Evolutionary conservation across 2,888 invertebrate species (phyloP).

Genomic region (Netelia fuscicornis): DNA sequence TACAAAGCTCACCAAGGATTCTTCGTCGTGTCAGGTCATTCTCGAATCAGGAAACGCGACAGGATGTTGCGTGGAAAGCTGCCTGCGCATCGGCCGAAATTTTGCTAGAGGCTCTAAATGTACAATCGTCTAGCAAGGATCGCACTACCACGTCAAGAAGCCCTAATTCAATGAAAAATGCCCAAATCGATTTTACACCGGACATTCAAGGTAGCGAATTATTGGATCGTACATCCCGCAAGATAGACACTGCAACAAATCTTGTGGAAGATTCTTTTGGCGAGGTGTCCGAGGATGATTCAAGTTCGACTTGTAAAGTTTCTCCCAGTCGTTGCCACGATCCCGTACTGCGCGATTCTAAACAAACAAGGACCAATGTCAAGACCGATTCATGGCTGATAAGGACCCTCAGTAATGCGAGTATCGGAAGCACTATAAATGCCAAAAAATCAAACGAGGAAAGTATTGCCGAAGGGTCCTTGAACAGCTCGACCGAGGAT

Average conservation of each 20-base stretch:
- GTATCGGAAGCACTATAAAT: constrained; percentile 65
- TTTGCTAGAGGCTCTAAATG: constrained; percentile 78
- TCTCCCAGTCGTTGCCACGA: constrained; percentile 66
- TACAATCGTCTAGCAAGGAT: constrained; percentile 68
- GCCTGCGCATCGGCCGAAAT: constrained; percentile 82
- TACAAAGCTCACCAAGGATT: constrained; percentile 72
- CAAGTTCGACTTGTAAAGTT: constrained; percentile 71
- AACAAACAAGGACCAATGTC: constrained; percentile 74
- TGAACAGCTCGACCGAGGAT: constrained; percentile 72
- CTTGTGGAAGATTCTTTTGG: constrained; percentile 18
- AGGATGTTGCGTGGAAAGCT: constrained; percentile 80
- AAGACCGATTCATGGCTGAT: constrained; percentile 82
- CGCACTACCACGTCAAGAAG: constrained; percentile 4
- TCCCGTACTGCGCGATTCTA: constrained; percentile 63
- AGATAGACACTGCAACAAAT: constrained; percentile 2
- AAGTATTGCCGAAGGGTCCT: constrained; percentile 63
- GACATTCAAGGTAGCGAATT: constrained; percentile 13
- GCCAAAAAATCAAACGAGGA: constrained; percentile 64
- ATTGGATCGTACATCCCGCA: not conserved
- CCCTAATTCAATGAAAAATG: constrained; percentile 15
- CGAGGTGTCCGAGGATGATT: constrained; percentile 78
- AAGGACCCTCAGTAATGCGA: constrained; percentile 79
- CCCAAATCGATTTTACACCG: not conserved
- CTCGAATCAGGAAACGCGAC: constrained; percentile 64
- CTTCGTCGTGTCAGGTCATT: constrained; percentile 64